A percentile compares a stretch with the other conserved stretches of the same genome.
These are phyloP conservation scores for Tringa solitaria DNA, from an alignment of 2,113 vertebrate species.

Conservation along the genomic window DNA sequence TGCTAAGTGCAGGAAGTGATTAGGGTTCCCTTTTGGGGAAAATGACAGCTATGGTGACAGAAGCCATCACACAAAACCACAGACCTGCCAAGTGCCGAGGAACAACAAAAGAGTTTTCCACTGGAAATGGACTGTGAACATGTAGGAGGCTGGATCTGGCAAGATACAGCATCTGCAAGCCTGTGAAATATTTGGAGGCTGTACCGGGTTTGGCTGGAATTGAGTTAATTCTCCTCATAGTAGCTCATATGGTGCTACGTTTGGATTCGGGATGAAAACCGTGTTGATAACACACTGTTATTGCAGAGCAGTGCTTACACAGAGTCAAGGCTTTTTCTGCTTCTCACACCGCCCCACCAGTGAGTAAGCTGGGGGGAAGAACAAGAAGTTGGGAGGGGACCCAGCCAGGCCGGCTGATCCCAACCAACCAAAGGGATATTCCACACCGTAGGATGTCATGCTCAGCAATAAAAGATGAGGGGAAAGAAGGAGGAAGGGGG, in stretches of 20 bases:
- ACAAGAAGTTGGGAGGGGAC: background rate
- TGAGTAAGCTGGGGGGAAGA: rapidly evolving
- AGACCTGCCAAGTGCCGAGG: background rate
- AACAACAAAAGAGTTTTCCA: background rate
- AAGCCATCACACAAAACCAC: background rate
- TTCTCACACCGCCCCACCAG: background rate
- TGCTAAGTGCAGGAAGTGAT: background rate
- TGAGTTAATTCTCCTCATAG: background rate
- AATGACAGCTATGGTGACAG: background rate
- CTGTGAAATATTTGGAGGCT: background rate
- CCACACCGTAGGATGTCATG: rapidly evolving
- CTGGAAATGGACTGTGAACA: background rate
- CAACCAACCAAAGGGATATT: too few species aligned
- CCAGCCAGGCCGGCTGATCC: background rate
- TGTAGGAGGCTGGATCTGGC: background rate
- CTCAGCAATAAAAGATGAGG: background rate
- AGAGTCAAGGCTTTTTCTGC: background rate
- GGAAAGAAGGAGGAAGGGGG: background rate
- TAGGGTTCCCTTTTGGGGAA: background rate
- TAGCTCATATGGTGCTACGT: rapidly evolving
- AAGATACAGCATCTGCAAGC: background rate
- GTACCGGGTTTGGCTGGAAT: background rate
- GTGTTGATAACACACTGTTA: rapidly evolving
- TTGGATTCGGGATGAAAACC: background rate
- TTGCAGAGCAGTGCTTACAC: background rate